phyloP scores from a whole-genome alignment of 2,797 vertebrate species.

The Melanotaenia pygmaea region DNA sequence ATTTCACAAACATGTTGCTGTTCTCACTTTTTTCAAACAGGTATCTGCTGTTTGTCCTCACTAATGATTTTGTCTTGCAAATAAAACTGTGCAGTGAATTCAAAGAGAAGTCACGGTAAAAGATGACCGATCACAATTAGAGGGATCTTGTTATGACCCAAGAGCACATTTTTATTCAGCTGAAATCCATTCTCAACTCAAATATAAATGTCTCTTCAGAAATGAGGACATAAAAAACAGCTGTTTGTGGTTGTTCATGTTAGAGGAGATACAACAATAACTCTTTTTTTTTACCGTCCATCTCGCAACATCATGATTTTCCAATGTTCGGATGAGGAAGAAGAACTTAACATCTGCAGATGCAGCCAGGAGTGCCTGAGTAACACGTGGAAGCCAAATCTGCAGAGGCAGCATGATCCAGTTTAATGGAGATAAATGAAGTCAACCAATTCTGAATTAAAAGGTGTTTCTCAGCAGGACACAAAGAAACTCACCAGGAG shows the following conservation, averaged over 20 bases:
- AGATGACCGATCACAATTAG: background rate
- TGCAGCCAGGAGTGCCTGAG: conserved; percentile 89
- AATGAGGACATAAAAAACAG: background rate
- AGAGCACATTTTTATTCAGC: background rate
- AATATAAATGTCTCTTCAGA: background rate
- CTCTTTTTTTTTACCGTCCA: conserved; percentile 85
- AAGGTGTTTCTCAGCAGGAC: background rate
- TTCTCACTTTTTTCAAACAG: background rate
- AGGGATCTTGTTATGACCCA: background rate
- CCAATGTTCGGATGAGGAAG: conserved; percentile 83
- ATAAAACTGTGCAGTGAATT: background rate
- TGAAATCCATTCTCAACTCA: background rate
- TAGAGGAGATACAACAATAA: too few species aligned
- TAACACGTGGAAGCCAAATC: conserved; percentile 92
- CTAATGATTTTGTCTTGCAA: background rate
- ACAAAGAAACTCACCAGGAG: conserved; percentile 85
- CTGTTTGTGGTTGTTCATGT: background rate
- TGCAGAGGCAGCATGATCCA: conserved; percentile 59
- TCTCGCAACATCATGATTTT: conserved; percentile 84
- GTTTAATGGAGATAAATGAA: background rate
- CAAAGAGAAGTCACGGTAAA: background rate
- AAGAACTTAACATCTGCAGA: conserved; percentile 91
- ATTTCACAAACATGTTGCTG: background rate
- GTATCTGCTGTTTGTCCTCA: background rate
- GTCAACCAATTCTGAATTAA: background rate